Percentiles rank a stretch among this genome's conserved stretches.
These are phyloP conservation scores for Drosophila acutilabella DNA, from an alignment of 2,888 invertebrate genomes.

Conservation along the genomic window DNA sequence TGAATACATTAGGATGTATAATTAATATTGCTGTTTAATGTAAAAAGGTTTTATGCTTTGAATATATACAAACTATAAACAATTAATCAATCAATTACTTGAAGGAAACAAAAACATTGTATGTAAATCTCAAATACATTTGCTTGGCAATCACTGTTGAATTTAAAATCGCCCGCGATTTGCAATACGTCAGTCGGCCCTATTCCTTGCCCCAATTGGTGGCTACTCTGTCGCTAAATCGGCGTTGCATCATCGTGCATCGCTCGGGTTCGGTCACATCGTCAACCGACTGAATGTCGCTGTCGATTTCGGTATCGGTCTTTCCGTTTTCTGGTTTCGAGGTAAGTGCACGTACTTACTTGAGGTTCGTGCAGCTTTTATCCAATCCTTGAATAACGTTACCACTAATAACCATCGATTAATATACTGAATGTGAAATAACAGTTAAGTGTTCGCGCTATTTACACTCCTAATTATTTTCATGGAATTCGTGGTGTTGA, in stretches of 20 bases:
- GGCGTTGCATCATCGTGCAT: constrained; percentile 62
- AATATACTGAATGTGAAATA: constrained; percentile 34
- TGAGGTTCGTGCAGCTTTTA: constrained; percentile 61
- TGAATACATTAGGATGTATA: constrained; percentile 6
- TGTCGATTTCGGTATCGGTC: constrained; percentile 77
- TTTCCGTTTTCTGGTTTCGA: constrained; percentile 85
- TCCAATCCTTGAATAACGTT: constrained; percentile 72
- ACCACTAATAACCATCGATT: constrained; percentile 71
- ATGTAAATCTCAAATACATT: constrained; percentile 22
- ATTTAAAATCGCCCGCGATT: constrained; percentile 48
- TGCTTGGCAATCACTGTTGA: constrained; percentile 18
- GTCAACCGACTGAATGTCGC: constrained; percentile 48
- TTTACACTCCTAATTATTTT: constrained; percentile 21
- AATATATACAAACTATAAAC: constrained; percentile 21
- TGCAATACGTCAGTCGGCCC: constrained; percentile 8
- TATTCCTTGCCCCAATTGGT: constrained; percentile 38
- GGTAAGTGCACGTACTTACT: constrained; percentile 82
- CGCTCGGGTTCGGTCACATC: constrained; percentile 37
- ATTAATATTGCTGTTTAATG: constrained; percentile 4
- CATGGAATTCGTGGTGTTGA: constrained; percentile 14
- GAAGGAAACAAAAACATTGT: background rate
- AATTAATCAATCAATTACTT: background rate
- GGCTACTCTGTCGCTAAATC: constrained; percentile 52
- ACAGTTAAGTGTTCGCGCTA: constrained; percentile 18
- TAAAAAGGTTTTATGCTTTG: constrained; percentile 17